These are phyloP conservation scores for Microctenopoma steveboyesi DNA, from an alignment of 2,797 vertebrate genomes.

Conservation along the genomic window DNA sequence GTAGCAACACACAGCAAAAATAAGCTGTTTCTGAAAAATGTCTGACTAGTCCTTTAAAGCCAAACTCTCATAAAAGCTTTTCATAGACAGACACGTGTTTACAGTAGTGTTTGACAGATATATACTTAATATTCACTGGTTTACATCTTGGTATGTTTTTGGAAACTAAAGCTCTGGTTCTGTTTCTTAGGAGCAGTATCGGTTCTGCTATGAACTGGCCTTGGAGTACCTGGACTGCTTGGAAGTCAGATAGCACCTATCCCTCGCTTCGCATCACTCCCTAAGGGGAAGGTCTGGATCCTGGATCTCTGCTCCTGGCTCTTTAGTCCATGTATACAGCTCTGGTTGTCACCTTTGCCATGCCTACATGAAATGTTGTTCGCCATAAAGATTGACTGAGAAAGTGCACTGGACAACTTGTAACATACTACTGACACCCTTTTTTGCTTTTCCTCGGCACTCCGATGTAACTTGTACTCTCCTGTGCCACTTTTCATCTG, in stretches of 20 bases:
- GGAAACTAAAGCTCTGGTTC: constrained; percentile 10
- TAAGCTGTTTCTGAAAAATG: neutral
- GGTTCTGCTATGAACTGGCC: constrained; percentile 96
- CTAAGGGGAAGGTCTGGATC: constrained; percentile 31
- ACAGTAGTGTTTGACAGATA: no score
- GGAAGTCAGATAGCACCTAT: constrained; percentile 92
- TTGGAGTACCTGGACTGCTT: constrained; percentile 94
- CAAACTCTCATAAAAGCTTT: no score
- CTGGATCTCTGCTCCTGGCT: constrained; percentile 42
- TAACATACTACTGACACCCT: constrained; percentile 57
- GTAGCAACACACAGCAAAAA: neutral
- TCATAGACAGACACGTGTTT: no score
- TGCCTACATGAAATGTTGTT: constrained; percentile 59
- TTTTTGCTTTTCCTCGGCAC: constrained; percentile 51
- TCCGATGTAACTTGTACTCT: constrained; percentile 49
- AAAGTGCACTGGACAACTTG: constrained; percentile 55
- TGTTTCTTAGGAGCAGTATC: constrained; percentile 91
- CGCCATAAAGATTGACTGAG: constrained; percentile 51
- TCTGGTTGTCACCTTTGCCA: constrained; percentile 61
- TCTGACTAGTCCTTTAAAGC: neutral
- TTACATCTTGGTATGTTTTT: neutral
- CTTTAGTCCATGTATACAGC: constrained; percentile 47
- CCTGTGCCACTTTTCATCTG: constrained; percentile 63
- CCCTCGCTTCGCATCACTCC: constrained; percentile 30
- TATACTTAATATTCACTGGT: no score